Evolutionary conservation across 2,888 invertebrate genomes (phyloP), one percentile per base, ranked within the genome.

Genomic region (Charanyca ferruginea): DNA sequence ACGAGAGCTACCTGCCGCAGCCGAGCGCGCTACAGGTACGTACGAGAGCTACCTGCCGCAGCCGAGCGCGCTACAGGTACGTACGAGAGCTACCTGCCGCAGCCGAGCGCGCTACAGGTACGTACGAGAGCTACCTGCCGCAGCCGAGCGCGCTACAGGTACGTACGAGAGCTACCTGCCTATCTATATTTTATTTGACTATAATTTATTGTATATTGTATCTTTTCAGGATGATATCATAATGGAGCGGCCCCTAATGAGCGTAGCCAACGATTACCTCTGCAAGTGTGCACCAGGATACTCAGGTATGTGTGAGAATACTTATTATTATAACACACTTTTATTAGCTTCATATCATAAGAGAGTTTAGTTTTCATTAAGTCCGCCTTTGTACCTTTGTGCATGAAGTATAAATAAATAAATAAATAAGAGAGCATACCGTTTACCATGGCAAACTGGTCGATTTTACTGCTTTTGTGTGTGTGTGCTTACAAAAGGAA

Each of bases 251-350:
- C 87, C 93, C 2, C 82, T 94, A 16, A 88, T 93, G 25, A 85
- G 88, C 23, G 87, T 93, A 2, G 83, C 90, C 16, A 93, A 92
- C 81, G 98, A 99, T 92, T 99, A 99, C 90, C 96, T 98, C 66
- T 99, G 99, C 96, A 99, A 98, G 94, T 99, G 99, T 94, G 98
- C 98, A 80, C 98, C 98, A 42, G 99, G 99, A 53, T 99, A 99
- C 93, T 98, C 98, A 77, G 99, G 99, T 96, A 88, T 38, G 13
- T 16, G 16, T 16, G n/a, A n/a, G n/a, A n/a, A n/a, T n/a, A n/a
- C n/a, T n/a, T n/a, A n/a, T n/a, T n/a, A n/a, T n/a, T n/a, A n/a
- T n/a, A n/a, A 38, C 16, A 13, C 0, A 11, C 35, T 38, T 38
- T 32, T 9, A 8, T 32, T 32, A n/a, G n/a, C n/a, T n/a, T n/a